Evolutionary conservation across 1,140 invertebrate genomes (phyloP), one percentile per base, ranked within the genome.

Genomic region (Anthonomus grandis): DNA sequence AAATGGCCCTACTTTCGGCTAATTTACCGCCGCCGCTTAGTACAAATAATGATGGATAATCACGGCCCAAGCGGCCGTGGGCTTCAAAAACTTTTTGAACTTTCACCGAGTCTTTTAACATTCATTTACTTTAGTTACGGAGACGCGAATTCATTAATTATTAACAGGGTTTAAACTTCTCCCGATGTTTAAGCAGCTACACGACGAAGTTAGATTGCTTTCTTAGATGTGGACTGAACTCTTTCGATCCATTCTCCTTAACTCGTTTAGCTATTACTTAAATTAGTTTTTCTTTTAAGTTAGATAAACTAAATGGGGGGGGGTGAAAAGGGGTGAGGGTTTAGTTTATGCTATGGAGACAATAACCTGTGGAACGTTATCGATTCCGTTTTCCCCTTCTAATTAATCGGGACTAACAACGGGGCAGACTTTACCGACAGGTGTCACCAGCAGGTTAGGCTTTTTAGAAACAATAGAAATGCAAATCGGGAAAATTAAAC

Each of bases 81-180:
- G 39, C 44, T 37, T n/a, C 12, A 9, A 55, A 46, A 55, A 55
- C 52, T 55, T 47, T 37, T 47, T 38, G 44, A 55, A 55, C 52
- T 55, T 55, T 47, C 42, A 55, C 52, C 52, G 21, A 39, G 52
- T 47, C 52, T 55, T 55, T 55, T 47, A 55, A 55, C 52, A 55
- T 55, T 55, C 52, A 55, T 55, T 55, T 55, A 55, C 27, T 55
- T 55, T 47, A 47, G 42, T 55, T 47, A 15, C 24, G 39, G 27
- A 54, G 37, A 24, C 37, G 23, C 52, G 36, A 55, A 44, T 55
- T 55, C 52, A 55, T 55, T 55, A 55, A 55, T 55, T 55, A 55
- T 55, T 55, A 47, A 55, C 52, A 47, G 52, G 44, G 34, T 55
- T 55, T 55, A 55, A 55, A 55, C 42, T 55, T 55, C 44, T 55